A percentile compares a stretch with the other conserved stretches of the same genome.
Conservation (phyloP, 2,113 vertebrate genomes). For the Taurulus bubalis region DNA sequence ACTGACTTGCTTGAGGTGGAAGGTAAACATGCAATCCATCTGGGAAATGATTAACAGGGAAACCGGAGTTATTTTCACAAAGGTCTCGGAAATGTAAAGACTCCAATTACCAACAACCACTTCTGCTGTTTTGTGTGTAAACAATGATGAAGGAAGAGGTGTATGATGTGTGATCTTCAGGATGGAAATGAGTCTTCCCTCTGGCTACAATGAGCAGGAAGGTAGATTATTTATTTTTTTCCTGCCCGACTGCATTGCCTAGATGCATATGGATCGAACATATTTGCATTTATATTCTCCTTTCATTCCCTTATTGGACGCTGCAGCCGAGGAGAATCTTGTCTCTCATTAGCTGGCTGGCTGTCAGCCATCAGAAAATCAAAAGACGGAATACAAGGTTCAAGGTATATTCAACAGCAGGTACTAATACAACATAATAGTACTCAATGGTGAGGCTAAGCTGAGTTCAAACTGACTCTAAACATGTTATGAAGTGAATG, state of each 20-base stretch:
- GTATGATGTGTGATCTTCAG: not conserved
- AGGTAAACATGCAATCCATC: constrained; percentile 19
- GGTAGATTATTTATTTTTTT: not conserved
- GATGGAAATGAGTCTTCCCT: not conserved
- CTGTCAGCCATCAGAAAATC: not conserved
- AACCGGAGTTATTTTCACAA: constrained; percentile 31
- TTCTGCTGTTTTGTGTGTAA: constrained; percentile 13
- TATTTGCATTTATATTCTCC: not conserved
- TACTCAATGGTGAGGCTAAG: not conserved
- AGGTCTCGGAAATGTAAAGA: constrained; percentile 36
- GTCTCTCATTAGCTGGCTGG: not conserved
- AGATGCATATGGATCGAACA: not conserved
- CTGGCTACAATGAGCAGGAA: not conserved
- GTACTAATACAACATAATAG: too few species aligned
- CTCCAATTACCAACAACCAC: constrained; percentile 23
- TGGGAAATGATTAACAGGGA: constrained; percentile 29
- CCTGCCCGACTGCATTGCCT: not conserved
- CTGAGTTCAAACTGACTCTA: too few species aligned
- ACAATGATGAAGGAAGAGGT: constrained; percentile 14
- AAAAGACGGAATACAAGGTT: not conserved
- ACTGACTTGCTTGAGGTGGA: constrained; percentile 8
- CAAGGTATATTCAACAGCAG: not conserved
- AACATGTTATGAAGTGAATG: not conserved
- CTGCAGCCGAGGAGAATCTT: not conserved
- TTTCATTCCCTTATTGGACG: not conserved